Conservation (phyloP, 2,113 vertebrate species). For the Centropristis striata region DNA sequence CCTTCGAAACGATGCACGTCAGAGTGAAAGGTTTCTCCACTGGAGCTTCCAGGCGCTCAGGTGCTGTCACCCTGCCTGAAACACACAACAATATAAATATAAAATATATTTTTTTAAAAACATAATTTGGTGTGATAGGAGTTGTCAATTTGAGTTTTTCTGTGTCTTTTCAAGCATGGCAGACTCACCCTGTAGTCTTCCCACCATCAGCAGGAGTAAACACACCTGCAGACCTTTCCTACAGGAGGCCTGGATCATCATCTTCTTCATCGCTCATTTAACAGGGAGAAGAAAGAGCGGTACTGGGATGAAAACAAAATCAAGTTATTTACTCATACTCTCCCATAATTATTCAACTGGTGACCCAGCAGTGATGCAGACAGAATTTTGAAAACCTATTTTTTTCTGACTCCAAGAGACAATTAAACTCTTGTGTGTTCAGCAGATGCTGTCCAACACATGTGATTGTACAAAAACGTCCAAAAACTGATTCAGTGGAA, state of each 20-base stretch:
- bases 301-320: constrained; percentile 2
- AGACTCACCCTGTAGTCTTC: constrained; percentile 78
- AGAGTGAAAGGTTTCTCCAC: constrained; percentile 83
- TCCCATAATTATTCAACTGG: not conserved
- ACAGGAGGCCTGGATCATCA: constrained; percentile 67
- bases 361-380: not conserved
- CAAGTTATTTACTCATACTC: not conserved
- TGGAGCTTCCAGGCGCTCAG: constrained; percentile 66
- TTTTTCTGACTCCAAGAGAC: not conserved
- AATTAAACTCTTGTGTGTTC: constrained; percentile 1
- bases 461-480: not conserved
- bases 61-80: constrained; percentile 80
- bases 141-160: not conserved
- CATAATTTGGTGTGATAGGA: not conserved
- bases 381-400: not conserved
- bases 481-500: not conserved
- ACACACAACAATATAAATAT: constrained; percentile 34
- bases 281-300: constrained; percentile 14
- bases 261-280: constrained; percentile 67
- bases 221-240: constrained; percentile 75
- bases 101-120: too few species aligned
- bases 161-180: not conserved
- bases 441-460: not conserved
- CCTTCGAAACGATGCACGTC: constrained; percentile 76
- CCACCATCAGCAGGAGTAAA: constrained; percentile 75